Base-by-base conservation (phyloP, 2,113 vertebrate genomes). In the Hemiprocne comata region DNA sequence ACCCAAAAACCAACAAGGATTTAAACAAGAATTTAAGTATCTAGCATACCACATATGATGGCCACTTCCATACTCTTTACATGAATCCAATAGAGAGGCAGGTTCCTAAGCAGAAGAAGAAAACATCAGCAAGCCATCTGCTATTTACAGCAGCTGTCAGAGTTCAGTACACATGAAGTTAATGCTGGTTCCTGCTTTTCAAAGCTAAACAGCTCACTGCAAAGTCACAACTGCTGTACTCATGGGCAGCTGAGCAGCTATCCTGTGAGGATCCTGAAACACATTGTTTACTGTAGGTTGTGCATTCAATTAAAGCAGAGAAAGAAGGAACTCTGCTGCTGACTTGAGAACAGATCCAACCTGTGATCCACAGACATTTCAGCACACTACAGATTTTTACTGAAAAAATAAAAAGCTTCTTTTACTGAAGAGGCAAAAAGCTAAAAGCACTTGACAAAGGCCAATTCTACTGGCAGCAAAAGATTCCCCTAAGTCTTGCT, bases 11-110 rank as follows among this genome's bases (percentile, higher is more conserved):
- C 66, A 77, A 46, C 1, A 2, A 53, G 28, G 23, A 51, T 40
- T 81, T 66, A 78, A 91, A 62, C 3, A 10, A 70, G 25, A 90
- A 55, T 17, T 77, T 69, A 8, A 10, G 9, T 18, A 55, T 40
- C 38, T 17, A 46, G 61, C 98, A 96, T 97, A 98, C 98, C 98
- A 97, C 33, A 34, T 87, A 60, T 33, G 94, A 29, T 90, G 95
- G 79, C 78, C 93, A 48, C 97, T 97, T 97, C 91, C 97, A 13
- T 92, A 76, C 8, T 96, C 42, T 17, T 97, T 92, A 65, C 87
- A 77, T 67, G 94, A 87, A 46, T 95, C 85, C 71, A 91, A 18
- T 18, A 78, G 81, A 65, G 97, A 94, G 8, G 79, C 82, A 89
- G 96, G 85, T 84, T 92, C 96, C 98, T 98, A 92, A 87, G 17